Conservation (phyloP, 2,113 vertebrate species). For the Chrysochloris asiatica region DNA sequence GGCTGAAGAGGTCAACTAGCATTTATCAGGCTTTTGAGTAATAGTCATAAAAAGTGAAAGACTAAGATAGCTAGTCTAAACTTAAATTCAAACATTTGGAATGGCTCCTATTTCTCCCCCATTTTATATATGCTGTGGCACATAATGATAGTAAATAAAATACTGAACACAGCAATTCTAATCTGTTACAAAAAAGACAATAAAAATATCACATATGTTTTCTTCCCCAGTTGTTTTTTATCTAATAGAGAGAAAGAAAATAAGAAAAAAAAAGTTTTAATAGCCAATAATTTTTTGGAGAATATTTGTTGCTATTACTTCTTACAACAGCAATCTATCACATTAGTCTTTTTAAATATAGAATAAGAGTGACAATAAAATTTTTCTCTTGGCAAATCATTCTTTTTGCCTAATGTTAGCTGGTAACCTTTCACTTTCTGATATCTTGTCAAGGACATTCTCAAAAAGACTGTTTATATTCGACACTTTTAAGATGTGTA, state of each 20-base stretch:
- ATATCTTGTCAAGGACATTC: slow-evolving; percentile 57
- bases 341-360: slow-evolving; percentile 79
- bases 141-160: background rate
- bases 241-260: background rate
- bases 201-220: background rate
- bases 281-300: slow-evolving; percentile 20
- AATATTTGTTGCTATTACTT: slow-evolving; percentile 38
- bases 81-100: background rate
- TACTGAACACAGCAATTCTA: background rate
- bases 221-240: slow-evolving; percentile 44
- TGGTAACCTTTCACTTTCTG: slow-evolving; percentile 76
- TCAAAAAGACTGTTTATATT: slow-evolving; percentile 66
- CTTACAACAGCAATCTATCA: slow-evolving; percentile 53
- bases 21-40: background rate
- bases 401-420: slow-evolving; percentile 65
- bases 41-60: slow-evolving; percentile 6
- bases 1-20: background rate
- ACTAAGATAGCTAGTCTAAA: background rate
- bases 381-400: slow-evolving; percentile 64
- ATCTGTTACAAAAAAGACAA: too few relatives aligned
- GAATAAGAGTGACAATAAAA: slow-evolving; percentile 70
- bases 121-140: background rate
- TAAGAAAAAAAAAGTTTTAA: background rate
- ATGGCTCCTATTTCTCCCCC: background rate
- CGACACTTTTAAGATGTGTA: slow-evolving; percentile 48